These are phyloP conservation scores for Ambastaia sidthimunki DNA, from an alignment of 2,797 vertebrate species.

Conservation along the genomic window DNA sequence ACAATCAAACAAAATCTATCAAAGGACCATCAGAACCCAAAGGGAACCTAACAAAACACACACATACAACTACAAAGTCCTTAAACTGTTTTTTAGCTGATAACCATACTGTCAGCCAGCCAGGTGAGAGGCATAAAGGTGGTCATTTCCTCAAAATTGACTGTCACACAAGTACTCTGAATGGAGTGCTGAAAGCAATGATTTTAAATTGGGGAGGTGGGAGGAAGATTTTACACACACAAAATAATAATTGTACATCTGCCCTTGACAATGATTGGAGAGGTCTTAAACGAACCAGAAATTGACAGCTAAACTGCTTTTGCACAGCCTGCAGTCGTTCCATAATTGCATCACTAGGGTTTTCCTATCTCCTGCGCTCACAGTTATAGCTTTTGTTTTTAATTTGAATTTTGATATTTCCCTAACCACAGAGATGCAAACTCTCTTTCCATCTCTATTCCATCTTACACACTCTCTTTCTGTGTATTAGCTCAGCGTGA, in stretches of 20 bases:
- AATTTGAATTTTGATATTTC: too few relatives aligned
- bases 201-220: constrained; percentile 60
- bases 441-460: too few relatives aligned
- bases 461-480: constrained; percentile 4
- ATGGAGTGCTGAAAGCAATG: constrained; percentile 62
- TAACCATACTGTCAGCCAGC: constrained; percentile 56
- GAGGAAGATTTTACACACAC: constrained; percentile 51
- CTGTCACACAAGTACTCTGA: constrained; percentile 57
- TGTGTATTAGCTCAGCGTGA: constrained; percentile 14
- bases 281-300: constrained; percentile 55
- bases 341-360: constrained; percentile 43
- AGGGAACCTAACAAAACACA: background rate
- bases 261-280: constrained; percentile 66
- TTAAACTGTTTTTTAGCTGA: constrained; percentile 65
- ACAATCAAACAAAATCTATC: constrained; percentile 18
- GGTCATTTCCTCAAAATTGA: constrained; percentile 65
- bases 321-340: constrained; percentile 30
- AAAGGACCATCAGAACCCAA: constrained; percentile 21
- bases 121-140: constrained; percentile 59
- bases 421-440: too few relatives aligned
- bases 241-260: constrained; percentile 58
- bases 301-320: constrained; percentile 59
- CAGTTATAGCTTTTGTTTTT: too few relatives aligned
- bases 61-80: constrained; percentile 31
- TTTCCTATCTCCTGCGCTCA: too few relatives aligned